These are phyloP conservation scores for Meloidogyne exigua DNA, from an alignment of 1,140 invertebrate species.

Conservation along the genomic window DNA sequence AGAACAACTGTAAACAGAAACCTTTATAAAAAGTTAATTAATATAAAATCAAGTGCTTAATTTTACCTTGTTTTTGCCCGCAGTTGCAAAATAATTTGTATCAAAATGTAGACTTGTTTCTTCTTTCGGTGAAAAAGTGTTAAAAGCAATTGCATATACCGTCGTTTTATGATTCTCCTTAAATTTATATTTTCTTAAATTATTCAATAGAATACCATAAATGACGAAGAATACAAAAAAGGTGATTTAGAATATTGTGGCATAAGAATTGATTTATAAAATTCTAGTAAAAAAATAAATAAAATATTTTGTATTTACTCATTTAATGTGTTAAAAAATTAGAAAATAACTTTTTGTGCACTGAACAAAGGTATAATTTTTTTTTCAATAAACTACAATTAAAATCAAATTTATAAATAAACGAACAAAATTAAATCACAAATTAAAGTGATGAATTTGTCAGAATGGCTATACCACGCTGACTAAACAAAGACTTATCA, in stretches of 20 bases:
- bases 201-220: background rate
- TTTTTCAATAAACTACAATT: background rate
- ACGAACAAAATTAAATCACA: background rate
- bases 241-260: background rate
- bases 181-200: conserved; percentile 26
- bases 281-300: background rate
- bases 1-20: conserved; percentile 39
- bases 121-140: conserved; percentile 32
- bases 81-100: conserved; percentile 45
- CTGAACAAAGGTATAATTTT: too few species aligned
- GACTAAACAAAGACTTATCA: conserved; percentile 86
- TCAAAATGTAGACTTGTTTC: background rate
- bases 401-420: background rate
- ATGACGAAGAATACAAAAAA: background rate
- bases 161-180: conserved; percentile 42
- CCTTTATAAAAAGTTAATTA: conserved; percentile 13
- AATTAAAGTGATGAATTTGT: conserved; percentile 32
- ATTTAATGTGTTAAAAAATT: too few species aligned
- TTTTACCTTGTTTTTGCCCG: conserved; percentile 40
- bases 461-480: conserved; percentile 82
- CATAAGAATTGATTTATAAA: background rate
- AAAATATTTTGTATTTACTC: too few species aligned
- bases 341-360: too few species aligned
- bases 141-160: conserved; percentile 46
- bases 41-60: background rate